Percentiles rank a stretch among this genome's conserved stretches.
phyloP scores from a whole-genome alignment of 2,888 invertebrate genomes.

The Uloborus plumipes region DNA sequence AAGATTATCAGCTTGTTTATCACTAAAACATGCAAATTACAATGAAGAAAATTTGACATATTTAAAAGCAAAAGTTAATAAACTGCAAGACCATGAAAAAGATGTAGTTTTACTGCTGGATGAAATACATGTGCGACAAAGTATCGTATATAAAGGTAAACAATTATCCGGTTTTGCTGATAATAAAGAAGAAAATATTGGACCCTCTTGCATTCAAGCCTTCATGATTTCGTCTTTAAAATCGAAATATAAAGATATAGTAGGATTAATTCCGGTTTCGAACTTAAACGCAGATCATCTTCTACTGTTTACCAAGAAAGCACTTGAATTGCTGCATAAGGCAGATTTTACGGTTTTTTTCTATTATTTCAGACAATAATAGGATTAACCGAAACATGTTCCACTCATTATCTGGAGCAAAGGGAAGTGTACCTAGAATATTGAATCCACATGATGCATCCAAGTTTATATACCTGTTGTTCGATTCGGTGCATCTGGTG shows the following conservation, averaged over 20 bases:
- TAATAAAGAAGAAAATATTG: conserved; percentile 5
- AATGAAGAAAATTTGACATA: background rate
- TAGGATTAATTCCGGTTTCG: background rate
- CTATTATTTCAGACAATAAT: conserved; percentile 28
- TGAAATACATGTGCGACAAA: conserved; percentile 4
- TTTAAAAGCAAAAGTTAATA: conserved; percentile 5
- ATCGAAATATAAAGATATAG: background rate
- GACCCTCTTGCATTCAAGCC: background rate
- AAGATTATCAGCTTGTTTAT: background rate
- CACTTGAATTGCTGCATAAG: background rate
- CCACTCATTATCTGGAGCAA: background rate
- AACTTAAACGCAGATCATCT: background rate
- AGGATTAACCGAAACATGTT: conserved; percentile 28
- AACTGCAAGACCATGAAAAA: conserved; percentile 13
- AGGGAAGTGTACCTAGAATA: background rate
- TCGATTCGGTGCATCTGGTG: conserved; percentile 14
- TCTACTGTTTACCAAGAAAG: background rate
- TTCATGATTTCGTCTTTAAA: background rate
- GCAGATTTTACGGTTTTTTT: conserved; percentile 3
- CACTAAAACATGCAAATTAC: background rate
- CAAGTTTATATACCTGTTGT: background rate
- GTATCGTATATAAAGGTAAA: conserved; percentile 6
- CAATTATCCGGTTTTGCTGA: conserved; percentile 11
- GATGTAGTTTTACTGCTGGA: background rate
- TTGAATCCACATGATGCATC: background rate